Conservation (phyloP, 2,888 invertebrate species). For the Calameuta pallipes region DNA sequence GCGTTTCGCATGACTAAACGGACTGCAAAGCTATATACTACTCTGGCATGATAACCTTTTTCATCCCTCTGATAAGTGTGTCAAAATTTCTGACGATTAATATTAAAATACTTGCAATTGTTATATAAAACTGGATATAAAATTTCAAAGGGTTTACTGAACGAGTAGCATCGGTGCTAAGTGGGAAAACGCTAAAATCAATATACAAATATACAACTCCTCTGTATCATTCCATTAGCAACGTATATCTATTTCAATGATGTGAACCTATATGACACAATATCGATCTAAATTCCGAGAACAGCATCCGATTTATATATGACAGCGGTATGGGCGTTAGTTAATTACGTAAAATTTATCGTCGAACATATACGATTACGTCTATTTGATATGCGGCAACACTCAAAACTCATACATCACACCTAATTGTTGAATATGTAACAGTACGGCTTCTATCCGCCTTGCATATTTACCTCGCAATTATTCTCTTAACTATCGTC, state of each 20-base stretch:
- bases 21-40: too few species aligned
- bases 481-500: constrained; percentile 52
- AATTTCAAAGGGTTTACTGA: background rate
- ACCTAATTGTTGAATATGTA: constrained; percentile 63
- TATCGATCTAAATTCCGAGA: background rate
- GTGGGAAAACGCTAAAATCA: background rate
- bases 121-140: background rate
- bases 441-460: constrained; percentile 35
- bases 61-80: background rate
- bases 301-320: background rate
- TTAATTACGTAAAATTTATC: constrained; percentile 58
- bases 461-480: constrained; percentile 53
- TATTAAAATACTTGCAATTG: background rate
- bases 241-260: background rate
- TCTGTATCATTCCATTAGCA: background rate
- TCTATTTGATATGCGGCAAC: constrained; percentile 58
- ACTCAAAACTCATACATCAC: constrained; percentile 61
- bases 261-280: background rate
- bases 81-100: background rate
- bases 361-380: constrained; percentile 48
- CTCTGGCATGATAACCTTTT: background rate
- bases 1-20: too few species aligned
- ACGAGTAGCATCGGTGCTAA: background rate
- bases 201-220: background rate
- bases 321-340: constrained; percentile 27